A percentile compares a stretch with the other conserved stretches of the same genome.
Conservation (phyloP, 92 coral and sea anemone genomes). For the Phymanthus crucifer region DNA sequence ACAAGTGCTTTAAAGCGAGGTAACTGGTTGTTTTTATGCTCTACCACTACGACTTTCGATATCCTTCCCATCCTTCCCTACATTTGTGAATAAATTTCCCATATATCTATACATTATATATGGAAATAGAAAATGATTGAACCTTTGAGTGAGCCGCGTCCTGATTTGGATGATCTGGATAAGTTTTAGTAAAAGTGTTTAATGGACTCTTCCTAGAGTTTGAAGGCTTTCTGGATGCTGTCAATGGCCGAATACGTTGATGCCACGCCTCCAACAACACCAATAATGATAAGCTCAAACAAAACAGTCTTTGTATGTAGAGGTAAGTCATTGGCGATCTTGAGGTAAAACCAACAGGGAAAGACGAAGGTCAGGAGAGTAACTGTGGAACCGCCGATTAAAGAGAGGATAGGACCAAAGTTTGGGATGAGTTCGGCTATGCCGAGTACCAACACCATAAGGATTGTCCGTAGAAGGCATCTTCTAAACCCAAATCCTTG, state of each 20-base stretch:
- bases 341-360: slow-evolving; percentile 85
- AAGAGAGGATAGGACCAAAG: slow-evolving; percentile 91
- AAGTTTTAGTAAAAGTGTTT: no score
- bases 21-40: no score
- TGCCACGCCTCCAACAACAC: slow-evolving; percentile 77
- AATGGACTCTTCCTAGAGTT: not conserved
- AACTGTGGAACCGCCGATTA: slow-evolving; percentile 89
- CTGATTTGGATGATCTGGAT: no score
- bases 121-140: no score
- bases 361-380: slow-evolving; percentile 82
- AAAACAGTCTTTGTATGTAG: slow-evolving; percentile 72
- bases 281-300: slow-evolving; percentile 71
- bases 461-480: slow-evolving; percentile 73
- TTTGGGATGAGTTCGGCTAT: slow-evolving; percentile 84
- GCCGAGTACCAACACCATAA: slow-evolving; percentile 80
- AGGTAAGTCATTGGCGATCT: slow-evolving; percentile 57
- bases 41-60: no score
- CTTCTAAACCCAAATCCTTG: slow-evolving; percentile 65
- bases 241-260: slow-evolving; percentile 86
- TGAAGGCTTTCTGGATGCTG: slow-evolving; percentile 63
- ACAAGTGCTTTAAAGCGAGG: no score
- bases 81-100: no score
- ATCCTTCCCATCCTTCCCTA: no score
- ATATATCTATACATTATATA: no score
- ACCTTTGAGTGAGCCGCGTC: no score